A percentile compares a stretch with the other conserved stretches of the same genome.
Conservation (phyloP, 2,797 vertebrate species). For the Benthosema pterotum region DNA sequence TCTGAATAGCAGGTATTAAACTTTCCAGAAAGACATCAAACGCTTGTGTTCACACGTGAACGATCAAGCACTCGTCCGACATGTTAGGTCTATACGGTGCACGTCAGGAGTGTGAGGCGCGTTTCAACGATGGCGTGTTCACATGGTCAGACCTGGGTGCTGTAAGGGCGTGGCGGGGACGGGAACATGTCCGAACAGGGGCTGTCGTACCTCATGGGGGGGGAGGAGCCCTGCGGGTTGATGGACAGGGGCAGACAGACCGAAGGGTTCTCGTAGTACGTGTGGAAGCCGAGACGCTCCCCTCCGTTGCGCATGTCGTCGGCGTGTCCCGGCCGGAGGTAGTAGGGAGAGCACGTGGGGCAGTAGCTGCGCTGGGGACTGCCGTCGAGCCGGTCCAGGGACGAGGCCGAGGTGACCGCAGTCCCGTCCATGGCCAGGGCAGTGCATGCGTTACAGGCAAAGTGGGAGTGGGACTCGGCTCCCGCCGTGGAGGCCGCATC, state of each 20-base stretch:
- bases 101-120: background rate
- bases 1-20: background rate
- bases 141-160: constrained; percentile 88
- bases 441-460: constrained; percentile 90
- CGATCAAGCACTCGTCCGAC: background rate
- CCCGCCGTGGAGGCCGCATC: constrained; percentile 76
- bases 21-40: constrained; percentile 10
- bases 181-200: constrained; percentile 79
- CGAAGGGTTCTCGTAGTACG: constrained; percentile 86
- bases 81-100: constrained; percentile 8
- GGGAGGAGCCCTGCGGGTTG: constrained; percentile 77
- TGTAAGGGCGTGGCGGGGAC: constrained; percentile 86
- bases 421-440: constrained; percentile 84
- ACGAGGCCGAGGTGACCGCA: constrained; percentile 70
- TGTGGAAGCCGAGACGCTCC: constrained; percentile 86
- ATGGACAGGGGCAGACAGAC: constrained; percentile 75
- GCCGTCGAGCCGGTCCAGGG: constrained; percentile 67
- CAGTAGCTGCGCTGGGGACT: constrained; percentile 72
- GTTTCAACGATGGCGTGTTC: constrained; percentile 1
- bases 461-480: constrained; percentile 76
- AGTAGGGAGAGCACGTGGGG: constrained; percentile 87
- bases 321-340: constrained; percentile 78
- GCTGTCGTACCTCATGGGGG: constrained; percentile 82
- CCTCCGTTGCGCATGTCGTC: constrained; percentile 89
- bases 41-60: background rate